These are phyloP conservation scores for Diaprepes abbreviatus DNA, from an alignment of 2,888 invertebrate species.

Conservation along the genomic window DNA sequence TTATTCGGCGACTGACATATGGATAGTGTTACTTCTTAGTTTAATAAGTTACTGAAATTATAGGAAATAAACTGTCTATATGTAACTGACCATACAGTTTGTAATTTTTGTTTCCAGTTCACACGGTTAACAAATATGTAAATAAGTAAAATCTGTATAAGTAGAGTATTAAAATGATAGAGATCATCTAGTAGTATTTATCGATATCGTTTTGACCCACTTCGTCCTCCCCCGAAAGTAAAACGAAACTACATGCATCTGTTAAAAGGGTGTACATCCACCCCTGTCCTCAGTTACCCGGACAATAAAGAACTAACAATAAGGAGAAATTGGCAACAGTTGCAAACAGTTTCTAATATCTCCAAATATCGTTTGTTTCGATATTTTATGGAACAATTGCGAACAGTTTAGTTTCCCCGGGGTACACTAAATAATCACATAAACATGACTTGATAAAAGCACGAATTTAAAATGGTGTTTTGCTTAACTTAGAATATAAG, in stretches of 20 bases:
- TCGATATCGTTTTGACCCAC: too few relatives aligned
- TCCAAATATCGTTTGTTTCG: constrained; percentile 41
- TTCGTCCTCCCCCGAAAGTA: constrained; percentile 2
- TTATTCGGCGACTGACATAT: too few relatives aligned
- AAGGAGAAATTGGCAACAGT: constrained; percentile 47
- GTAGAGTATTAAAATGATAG: too few relatives aligned
- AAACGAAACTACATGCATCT: constrained; percentile 16
- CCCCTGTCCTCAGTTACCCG: constrained; percentile 21
- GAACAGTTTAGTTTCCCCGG: constrained; percentile 26
- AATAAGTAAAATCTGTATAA: too few relatives aligned
- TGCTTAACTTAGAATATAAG: too few relatives aligned
- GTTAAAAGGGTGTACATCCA: constrained; percentile 21
- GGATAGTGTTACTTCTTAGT: too few relatives aligned
- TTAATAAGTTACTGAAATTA: too few relatives aligned
- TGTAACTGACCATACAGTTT: too few relatives aligned
- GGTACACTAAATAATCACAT: constrained; percentile 35
- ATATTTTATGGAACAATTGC: constrained; percentile 42
- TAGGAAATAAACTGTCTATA: too few relatives aligned
- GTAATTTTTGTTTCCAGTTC: too few relatives aligned
- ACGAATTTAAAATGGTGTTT: constrained; percentile 14
- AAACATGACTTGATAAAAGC: constrained; percentile 31
- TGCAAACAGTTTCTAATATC: constrained; percentile 46
- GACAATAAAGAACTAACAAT: constrained; percentile 41
- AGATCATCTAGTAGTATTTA: too few relatives aligned
- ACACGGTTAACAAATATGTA: too few relatives aligned